These are phyloP conservation scores for Rhynchophorus ferrugineus DNA, from an alignment of 1,140 invertebrate species.

Conservation along the genomic window DNA sequence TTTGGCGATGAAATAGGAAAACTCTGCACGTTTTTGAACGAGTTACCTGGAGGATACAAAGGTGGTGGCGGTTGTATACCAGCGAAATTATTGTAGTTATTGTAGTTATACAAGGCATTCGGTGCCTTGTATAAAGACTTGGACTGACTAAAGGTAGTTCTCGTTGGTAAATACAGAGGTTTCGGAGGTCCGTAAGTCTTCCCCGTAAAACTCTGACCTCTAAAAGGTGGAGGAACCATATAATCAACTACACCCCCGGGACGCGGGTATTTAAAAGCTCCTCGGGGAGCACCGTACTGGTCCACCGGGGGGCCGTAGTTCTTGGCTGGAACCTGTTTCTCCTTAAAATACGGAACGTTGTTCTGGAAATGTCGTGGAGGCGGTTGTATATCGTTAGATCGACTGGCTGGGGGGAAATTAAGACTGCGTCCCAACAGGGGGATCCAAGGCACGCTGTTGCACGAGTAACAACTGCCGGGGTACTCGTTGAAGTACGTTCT, in stretches of 20 bases:
- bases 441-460: constrained; percentile 70
- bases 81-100: background rate
- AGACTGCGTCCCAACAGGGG: constrained; percentile 50
- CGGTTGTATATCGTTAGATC: no score
- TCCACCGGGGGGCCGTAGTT: constrained; percentile 21
- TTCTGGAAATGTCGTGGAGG: constrained; percentile 17
- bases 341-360: background rate
- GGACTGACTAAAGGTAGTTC: constrained; percentile 12
- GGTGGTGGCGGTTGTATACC: background rate
- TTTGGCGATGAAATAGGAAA: constrained; percentile 10
- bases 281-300: constrained; percentile 24
- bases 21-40: background rate
- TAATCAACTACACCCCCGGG: constrained; percentile 16
- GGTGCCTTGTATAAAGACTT: constrained; percentile 26
- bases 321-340: background rate
- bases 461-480: constrained; percentile 34
- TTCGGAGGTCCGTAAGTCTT: constrained; percentile 22
- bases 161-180: constrained; percentile 14
- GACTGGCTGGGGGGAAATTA: constrained; percentile 12
- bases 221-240: constrained; percentile 17
- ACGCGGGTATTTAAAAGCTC: constrained; percentile 5
- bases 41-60: background rate
- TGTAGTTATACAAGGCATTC: constrained; percentile 3
- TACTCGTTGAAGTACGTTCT: background rate
- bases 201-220: constrained; percentile 26